Percentiles rank a stretch among this genome's conserved stretches.
phyloP scores from a whole-genome alignment of 2,888 invertebrate genomes.

The Ophioninae sp. region DNA sequence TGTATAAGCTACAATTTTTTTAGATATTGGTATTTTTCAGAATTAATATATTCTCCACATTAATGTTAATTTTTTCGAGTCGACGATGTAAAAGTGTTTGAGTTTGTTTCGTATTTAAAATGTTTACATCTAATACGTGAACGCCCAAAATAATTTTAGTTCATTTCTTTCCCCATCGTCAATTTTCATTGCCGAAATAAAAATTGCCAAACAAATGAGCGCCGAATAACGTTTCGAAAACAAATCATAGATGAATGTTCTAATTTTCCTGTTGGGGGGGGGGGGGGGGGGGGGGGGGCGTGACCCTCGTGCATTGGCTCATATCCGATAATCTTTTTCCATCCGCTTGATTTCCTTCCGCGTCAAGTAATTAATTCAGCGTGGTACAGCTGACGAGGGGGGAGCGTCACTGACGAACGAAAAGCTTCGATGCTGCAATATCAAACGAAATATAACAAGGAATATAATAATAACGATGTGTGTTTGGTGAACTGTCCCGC shows the following conservation, averaged over 20 bases:
- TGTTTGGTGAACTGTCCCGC: slow-evolving; percentile 18
- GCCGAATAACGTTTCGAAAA: not conserved
- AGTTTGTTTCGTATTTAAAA: no score
- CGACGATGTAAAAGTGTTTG: no score
- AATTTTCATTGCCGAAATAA: not conserved
- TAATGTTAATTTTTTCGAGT: no score
- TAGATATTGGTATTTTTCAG: no score
- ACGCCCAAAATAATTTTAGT: no score
- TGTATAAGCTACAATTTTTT: no score
- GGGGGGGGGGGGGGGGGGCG: no score
- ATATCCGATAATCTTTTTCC: not conserved
- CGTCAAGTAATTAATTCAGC: slow-evolving; percentile 16
- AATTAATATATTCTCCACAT: no score
- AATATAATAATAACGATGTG: slow-evolving; percentile 41
- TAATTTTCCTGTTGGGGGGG: not conserved
- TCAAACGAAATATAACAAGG: slow-evolving; percentile 15
- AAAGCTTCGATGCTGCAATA: slow-evolving; percentile 15
- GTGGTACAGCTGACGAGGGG: not conserved
- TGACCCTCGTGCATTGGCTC: not conserved
- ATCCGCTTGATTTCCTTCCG: not conserved
- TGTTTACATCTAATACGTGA: no score
- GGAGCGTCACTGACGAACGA: not conserved
- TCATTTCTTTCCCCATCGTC: no score
- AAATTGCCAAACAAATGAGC: not conserved
- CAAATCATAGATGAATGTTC: not conserved